Evolutionary conservation across 2,797 vertebrate genomes (phyloP).

Genomic region (Balearica regulorum): DNA sequence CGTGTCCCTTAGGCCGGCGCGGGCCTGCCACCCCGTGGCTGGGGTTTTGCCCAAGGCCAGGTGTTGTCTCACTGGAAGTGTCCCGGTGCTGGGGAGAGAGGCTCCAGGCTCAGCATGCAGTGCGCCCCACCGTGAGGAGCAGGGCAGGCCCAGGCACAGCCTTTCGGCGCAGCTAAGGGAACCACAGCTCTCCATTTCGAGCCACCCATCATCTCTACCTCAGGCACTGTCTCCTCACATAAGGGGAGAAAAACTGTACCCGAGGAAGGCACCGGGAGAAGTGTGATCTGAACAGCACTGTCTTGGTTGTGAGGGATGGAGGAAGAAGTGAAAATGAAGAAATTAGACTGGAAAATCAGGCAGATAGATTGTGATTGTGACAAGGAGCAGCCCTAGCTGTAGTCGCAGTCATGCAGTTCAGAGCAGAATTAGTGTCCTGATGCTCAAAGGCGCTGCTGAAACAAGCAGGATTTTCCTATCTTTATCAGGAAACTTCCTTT

Average conservation of each 20-base stretch:
- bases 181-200: rapidly evolving
- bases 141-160: no score
- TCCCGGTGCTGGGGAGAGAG: rapidly evolving
- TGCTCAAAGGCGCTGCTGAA: rapidly evolving
- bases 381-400: background rate
- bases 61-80: rapidly evolving
- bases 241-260: no score
- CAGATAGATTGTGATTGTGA: background rate
- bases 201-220: rapidly evolving
- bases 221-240: background rate
- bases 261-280: rapidly evolving
- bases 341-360: background rate
- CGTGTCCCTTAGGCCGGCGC: rapidly evolving
- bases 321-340: background rate
- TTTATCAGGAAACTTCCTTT: background rate
- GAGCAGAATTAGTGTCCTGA: background rate
- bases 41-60: rapidly evolving
- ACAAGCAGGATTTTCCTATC: rapidly evolving
- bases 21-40: rapidly evolving
- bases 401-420: background rate
- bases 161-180: background rate
- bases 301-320: background rate
- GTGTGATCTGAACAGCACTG: rapidly evolving
- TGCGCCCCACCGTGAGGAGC: rapidly evolving
- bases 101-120: rapidly evolving